Percentiles rank a stretch among this genome's conserved stretches.
Evolutionary conservation across 2,888 invertebrate species (phyloP).

Genomic region (Notocelia uddmanniana): DNA sequence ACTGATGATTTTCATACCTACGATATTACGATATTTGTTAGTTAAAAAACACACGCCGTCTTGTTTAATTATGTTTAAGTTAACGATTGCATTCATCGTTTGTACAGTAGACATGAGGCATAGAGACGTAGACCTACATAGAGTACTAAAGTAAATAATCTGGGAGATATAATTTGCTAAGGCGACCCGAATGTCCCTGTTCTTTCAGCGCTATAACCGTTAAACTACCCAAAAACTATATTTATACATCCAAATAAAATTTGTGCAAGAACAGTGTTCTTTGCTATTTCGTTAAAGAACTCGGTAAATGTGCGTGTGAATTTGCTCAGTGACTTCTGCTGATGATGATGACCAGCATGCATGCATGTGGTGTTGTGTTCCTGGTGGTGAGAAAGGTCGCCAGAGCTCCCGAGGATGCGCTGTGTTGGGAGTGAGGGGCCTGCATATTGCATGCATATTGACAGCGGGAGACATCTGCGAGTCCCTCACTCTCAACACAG

Average conservation of each 20-base stretch:
- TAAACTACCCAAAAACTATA: neutral
- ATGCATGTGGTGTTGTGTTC: too few species aligned
- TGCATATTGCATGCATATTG: too few species aligned
- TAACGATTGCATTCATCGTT: conserved; percentile 26
- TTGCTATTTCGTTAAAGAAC: too few species aligned
- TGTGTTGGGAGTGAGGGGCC: too few species aligned
- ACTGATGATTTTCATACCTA: conserved; percentile 2
- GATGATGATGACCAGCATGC: too few species aligned
- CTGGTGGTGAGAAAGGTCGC: too few species aligned
- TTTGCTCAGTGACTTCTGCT: too few species aligned
- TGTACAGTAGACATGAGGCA: neutral
- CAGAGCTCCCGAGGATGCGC: too few species aligned
- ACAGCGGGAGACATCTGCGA: too few species aligned
- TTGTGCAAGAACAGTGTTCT: neutral
- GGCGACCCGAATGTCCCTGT: neutral
- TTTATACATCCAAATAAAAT: neutral
- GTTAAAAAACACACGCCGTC: conserved; percentile 20
- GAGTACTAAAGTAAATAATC: neutral
- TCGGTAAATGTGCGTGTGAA: too few species aligned
- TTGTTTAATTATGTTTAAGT: conserved; percentile 25
- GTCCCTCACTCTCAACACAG: too few species aligned
- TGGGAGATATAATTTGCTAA: neutral
- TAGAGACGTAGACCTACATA: neutral
- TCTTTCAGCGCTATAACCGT: neutral
- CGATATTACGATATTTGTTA: conserved; percentile 21